phyloP scores from a whole-genome alignment of 2,888 invertebrate species.

The Plagiodera versicolora region DNA sequence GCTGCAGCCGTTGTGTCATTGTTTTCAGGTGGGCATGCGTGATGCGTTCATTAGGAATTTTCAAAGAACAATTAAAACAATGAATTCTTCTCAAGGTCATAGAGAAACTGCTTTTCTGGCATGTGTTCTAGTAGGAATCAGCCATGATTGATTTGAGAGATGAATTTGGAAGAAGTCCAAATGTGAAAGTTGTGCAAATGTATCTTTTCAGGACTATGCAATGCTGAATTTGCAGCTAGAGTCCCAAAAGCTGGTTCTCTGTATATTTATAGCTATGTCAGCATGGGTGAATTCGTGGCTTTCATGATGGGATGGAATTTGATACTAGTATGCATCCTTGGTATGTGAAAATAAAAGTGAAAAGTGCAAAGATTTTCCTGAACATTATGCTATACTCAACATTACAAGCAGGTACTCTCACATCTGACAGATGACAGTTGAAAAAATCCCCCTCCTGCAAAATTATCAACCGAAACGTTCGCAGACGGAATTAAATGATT shows the following conservation, averaged over 20 bases:
- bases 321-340: slow-evolving; percentile 84
- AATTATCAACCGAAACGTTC: too few species aligned
- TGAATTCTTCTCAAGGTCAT: too few species aligned
- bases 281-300: slow-evolving; percentile 87
- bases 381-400: too few species aligned
- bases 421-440: too few species aligned
- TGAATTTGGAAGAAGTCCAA: background rate
- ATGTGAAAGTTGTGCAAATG: background rate
- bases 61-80: too few species aligned
- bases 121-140: background rate
- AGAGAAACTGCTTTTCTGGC: background rate
- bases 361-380: too few species aligned
- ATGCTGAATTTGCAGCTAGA: slow-evolving; percentile 87
- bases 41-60: too few species aligned
- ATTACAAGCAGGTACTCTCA: too few species aligned
- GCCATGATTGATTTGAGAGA: too few species aligned
- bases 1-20: slow-evolving; percentile 88
- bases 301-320: slow-evolving; percentile 94
- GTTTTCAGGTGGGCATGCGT: slow-evolving; percentile 71
- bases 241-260: slow-evolving; percentile 90
- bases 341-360: slow-evolving; percentile 51
- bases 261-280: slow-evolving; percentile 91
- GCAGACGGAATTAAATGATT: too few species aligned
- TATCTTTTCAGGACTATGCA: slow-evolving; percentile 71
- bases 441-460: too few species aligned